These are phyloP conservation scores for Hestina assimilis DNA, from an alignment of 1,140 invertebrate genomes.

Conservation along the genomic window DNA sequence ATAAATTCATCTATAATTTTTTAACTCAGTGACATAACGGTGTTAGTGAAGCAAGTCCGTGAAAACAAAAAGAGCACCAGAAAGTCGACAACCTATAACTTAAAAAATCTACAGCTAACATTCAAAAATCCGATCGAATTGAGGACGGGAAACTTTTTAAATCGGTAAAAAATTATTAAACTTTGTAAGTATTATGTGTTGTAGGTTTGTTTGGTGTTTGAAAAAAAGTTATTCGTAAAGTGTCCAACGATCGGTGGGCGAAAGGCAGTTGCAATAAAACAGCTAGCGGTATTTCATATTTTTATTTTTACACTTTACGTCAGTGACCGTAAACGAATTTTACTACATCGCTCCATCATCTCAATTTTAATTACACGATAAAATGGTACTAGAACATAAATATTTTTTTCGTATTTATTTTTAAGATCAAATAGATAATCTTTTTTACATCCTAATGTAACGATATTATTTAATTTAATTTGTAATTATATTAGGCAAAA, in stretches of 20 bases:
- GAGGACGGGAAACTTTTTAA: too few relatives aligned
- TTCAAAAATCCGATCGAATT: too few relatives aligned
- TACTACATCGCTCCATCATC: conserved; percentile 73
- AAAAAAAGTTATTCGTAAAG: too few relatives aligned
- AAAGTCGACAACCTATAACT: too few relatives aligned
- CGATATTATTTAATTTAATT: conserved; percentile 74
- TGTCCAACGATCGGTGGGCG: conserved; percentile 12
- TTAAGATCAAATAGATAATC: conserved; percentile 78
- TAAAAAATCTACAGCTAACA: too few relatives aligned
- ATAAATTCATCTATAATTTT: too few relatives aligned
- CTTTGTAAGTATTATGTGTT: too few relatives aligned
- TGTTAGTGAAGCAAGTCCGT: too few relatives aligned
- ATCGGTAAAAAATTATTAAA: too few relatives aligned
- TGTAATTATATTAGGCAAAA: conserved; percentile 76
- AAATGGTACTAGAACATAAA: conserved; percentile 78
- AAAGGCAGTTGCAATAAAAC: conserved; percentile 54
- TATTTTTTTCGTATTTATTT: conserved; percentile 74
- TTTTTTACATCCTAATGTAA: conserved; percentile 78
- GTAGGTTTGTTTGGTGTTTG: too few relatives aligned
- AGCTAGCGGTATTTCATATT: conserved; percentile 69
- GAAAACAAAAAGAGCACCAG: too few relatives aligned
- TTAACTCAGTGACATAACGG: too few relatives aligned
- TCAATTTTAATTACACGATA: conserved; percentile 74
- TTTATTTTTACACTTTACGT: conserved; percentile 77
- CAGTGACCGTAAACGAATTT: conserved; percentile 76